Conservation (phyloP, 2,888 invertebrate genomes). For the Abrostola tripartita region DNA sequence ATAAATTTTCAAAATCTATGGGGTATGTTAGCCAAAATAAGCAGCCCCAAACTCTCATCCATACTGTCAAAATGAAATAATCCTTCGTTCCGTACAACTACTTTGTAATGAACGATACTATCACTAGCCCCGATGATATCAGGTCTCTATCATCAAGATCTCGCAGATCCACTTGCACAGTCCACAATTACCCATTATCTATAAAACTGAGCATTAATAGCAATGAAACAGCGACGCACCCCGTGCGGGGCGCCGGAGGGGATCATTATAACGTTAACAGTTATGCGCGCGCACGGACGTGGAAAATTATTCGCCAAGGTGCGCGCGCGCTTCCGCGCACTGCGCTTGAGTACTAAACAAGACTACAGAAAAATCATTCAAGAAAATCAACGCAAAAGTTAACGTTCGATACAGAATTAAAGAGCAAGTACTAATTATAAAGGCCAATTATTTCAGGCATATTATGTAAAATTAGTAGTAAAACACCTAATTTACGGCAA, state of each 20-base stretch:
- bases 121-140: conserved; percentile 4
- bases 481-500: too few relatives aligned
- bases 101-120: too few relatives aligned
- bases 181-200: conserved; percentile 49
- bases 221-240: conserved; percentile 29
- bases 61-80: too few relatives aligned
- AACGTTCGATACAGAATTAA: not conserved
- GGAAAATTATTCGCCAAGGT: conserved; percentile 82
- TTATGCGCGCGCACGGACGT: conserved; percentile 82
- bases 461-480: too few relatives aligned
- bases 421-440: not conserved
- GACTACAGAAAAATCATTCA: conserved; percentile 35
- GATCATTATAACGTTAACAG: conserved; percentile 80
- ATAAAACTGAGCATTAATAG: conserved; percentile 47
- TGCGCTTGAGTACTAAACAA: conserved; percentile 27
- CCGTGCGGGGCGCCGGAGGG: conserved; percentile 55
- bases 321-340: conserved; percentile 72
- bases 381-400: not conserved
- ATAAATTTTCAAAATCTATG: too few relatives aligned
- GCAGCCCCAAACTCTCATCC: too few relatives aligned
- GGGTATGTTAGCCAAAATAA: too few relatives aligned
- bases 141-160: conserved; percentile 35
- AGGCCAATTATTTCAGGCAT: too few relatives aligned
- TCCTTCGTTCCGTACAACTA: too few relatives aligned
- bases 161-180: conserved; percentile 29